These are phyloP conservation scores for Esperia sulphurella DNA, from an alignment of 2,888 invertebrate genomes.

Conservation along the genomic window DNA sequence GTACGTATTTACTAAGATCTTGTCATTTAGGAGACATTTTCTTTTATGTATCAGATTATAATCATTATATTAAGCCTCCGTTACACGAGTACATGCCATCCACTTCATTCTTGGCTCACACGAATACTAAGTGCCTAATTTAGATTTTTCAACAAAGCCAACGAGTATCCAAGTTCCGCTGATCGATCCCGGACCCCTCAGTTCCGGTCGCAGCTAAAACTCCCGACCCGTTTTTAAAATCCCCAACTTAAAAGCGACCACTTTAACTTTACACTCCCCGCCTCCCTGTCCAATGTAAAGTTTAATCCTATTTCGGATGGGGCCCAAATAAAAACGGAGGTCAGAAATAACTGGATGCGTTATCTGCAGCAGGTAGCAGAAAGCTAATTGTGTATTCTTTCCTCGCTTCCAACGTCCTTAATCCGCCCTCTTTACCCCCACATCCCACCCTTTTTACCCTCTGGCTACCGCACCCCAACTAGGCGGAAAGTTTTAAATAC, in stretches of 20 bases:
- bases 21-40: neutral
- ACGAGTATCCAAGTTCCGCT: constrained; percentile 56
- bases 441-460: constrained; percentile 43
- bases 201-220: constrained; percentile 70
- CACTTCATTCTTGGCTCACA: constrained; percentile 27
- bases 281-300: constrained; percentile 29
- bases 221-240: constrained; percentile 68
- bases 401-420: constrained; percentile 74
- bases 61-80: constrained; percentile 18
- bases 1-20: neutral
- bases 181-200: constrained; percentile 68
- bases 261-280: constrained; percentile 35
- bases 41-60: no score
- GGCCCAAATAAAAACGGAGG: constrained; percentile 36
- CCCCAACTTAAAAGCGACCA: constrained; percentile 59
- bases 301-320: constrained; percentile 19
- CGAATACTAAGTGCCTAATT: constrained; percentile 74
- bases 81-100: constrained; percentile 16
- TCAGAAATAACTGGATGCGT: constrained; percentile 57
- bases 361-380: constrained; percentile 73
- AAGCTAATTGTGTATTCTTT: constrained; percentile 79
- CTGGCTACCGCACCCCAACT: constrained; percentile 55
- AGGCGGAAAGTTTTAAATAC: constrained; percentile 73
- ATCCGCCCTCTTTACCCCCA: constrained; percentile 62
- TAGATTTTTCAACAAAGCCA: constrained; percentile 71